phyloP scores from a whole-genome alignment of 92 coral and sea anemone genomes.

The Epizoanthus fatuus region DNA sequence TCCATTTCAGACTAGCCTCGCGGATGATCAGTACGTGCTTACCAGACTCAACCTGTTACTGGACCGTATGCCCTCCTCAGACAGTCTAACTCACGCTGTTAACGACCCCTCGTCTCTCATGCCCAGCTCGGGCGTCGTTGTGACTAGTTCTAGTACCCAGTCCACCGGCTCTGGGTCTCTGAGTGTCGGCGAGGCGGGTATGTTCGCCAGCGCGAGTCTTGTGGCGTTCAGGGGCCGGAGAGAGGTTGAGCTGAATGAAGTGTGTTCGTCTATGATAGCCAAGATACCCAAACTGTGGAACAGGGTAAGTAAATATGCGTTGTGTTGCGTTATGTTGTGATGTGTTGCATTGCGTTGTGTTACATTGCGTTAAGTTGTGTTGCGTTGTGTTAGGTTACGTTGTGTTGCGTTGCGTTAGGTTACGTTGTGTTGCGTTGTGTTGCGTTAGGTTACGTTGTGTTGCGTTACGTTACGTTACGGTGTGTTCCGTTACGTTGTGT shows the following conservation, averaged over 20 bases:
- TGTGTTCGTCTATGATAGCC: constrained; percentile 84
- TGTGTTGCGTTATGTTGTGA: background rate
- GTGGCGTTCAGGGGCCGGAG: constrained; percentile 80
- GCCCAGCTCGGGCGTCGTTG: constrained; percentile 88
- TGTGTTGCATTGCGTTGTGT: background rate
- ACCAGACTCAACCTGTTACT: constrained; percentile 90
- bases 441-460: too few relatives aligned
- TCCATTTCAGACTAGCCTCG: constrained; percentile 83
- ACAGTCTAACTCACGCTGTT: constrained; percentile 93
- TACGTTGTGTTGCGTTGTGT: too few relatives aligned
- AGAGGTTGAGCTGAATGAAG: constrained; percentile 92
- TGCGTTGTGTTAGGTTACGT: background rate
- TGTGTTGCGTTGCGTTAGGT: background rate
- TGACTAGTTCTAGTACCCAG: constrained; percentile 88
- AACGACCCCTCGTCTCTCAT: constrained; percentile 81
- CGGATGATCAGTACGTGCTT: constrained; percentile 94
- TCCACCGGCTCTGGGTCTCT: constrained; percentile 90
- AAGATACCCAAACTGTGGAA: constrained; percentile 98
- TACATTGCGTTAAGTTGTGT: too few relatives aligned
- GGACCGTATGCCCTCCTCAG: constrained; percentile 95
- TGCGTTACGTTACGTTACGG: too few relatives aligned
- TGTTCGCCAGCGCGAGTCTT: constrained; percentile 98
- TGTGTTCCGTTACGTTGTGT: too few relatives aligned
- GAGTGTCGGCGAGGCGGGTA: constrained; percentile 85
- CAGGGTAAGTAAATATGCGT: constrained; percentile 65